A percentile compares a stretch with the other conserved stretches of the same genome.
Evolutionary conservation across 92 coral and sea anemone species (phyloP).

Genomic region (Plumapathes pennacea): DNA sequence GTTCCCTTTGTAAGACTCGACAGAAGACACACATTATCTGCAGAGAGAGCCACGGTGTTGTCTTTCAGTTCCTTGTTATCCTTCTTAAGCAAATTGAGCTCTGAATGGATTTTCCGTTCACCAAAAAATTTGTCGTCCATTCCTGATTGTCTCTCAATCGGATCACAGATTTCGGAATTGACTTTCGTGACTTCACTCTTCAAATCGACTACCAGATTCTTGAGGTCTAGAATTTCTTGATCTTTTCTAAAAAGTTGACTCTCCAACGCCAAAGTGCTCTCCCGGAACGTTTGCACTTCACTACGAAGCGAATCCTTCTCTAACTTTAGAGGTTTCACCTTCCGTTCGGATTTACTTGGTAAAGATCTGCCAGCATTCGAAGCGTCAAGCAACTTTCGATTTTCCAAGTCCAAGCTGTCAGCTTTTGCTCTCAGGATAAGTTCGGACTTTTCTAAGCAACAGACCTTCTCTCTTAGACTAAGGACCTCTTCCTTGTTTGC

Average conservation of each 20-base stretch:
- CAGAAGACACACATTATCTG: conserved; percentile 47
- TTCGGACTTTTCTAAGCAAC: conserved; percentile 53
- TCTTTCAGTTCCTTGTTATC: conserved; percentile 42
- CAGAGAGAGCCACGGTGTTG: conserved; percentile 19
- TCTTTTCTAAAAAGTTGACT: conserved; percentile 66
- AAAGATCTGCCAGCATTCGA: not conserved
- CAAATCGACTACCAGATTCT: conserved; percentile 78
- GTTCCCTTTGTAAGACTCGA: too few species aligned
- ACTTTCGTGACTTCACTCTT: conserved; percentile 79
- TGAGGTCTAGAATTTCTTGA: conserved; percentile 68
- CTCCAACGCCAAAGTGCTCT: conserved; percentile 60
- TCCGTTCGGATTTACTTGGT: conserved; percentile 11
- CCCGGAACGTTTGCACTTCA: conserved; percentile 54
- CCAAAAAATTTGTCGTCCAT: conserved; percentile 34
- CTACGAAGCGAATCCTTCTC: conserved; percentile 42
- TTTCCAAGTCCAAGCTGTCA: conserved; percentile 43
- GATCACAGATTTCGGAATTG: conserved; percentile 58
- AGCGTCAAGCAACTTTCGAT: conserved; percentile 11
- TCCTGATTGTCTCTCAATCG: conserved; percentile 27
- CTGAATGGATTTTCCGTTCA: conserved; percentile 8
- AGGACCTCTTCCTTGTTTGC: conserved; percentile 43
- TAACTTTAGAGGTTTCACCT: conserved; percentile 25
- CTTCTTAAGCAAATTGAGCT: conserved; percentile 12
- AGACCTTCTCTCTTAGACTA: conserved; percentile 44
- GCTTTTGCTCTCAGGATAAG: conserved; percentile 35